phyloP scores from a whole-genome alignment of 2,888 invertebrate genomes.

The Cephus runcator region DNA sequence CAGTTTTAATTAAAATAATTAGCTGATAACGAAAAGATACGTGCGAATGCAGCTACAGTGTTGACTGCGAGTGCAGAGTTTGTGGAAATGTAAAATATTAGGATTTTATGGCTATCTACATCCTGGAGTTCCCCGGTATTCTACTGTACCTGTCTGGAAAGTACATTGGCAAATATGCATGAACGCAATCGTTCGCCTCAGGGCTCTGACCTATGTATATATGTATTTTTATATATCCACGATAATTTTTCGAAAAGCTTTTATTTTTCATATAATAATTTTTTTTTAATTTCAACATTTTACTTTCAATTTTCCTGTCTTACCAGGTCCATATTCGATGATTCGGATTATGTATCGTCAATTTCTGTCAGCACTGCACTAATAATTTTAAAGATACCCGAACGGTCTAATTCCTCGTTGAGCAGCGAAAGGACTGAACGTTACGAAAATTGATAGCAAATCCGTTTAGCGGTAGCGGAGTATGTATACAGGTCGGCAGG shows the following conservation, averaged over 20 bases:
- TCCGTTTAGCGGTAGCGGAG: conserved; percentile 17
- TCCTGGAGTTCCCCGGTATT: neutral
- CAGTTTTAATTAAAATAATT: neutral
- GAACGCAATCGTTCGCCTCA: neutral
- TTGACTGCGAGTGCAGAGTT: neutral
- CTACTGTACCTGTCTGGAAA: neutral
- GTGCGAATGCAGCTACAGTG: neutral
- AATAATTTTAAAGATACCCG: too few species aligned
- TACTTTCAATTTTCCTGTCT: too few species aligned
- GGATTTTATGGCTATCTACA: neutral
- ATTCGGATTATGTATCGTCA: too few species aligned
- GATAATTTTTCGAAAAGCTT: too few species aligned
- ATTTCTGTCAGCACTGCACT: too few species aligned
- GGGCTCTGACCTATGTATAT: neutral
- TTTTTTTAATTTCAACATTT: too few species aligned
- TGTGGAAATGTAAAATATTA: neutral
- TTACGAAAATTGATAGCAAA: conserved; percentile 16
- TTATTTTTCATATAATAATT: too few species aligned
- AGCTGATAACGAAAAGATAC: neutral
- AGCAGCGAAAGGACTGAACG: too few species aligned
- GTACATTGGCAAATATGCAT: neutral
- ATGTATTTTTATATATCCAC: neutral
- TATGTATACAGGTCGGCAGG: neutral
- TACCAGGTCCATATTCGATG: too few species aligned
- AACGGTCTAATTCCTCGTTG: too few species aligned